A percentile compares a stretch with the other conserved stretches of the same genome.
These are phyloP conservation scores for Aspidiotus destructor DNA, from an alignment of 2,888 invertebrate species.

Conservation along the genomic window DNA sequence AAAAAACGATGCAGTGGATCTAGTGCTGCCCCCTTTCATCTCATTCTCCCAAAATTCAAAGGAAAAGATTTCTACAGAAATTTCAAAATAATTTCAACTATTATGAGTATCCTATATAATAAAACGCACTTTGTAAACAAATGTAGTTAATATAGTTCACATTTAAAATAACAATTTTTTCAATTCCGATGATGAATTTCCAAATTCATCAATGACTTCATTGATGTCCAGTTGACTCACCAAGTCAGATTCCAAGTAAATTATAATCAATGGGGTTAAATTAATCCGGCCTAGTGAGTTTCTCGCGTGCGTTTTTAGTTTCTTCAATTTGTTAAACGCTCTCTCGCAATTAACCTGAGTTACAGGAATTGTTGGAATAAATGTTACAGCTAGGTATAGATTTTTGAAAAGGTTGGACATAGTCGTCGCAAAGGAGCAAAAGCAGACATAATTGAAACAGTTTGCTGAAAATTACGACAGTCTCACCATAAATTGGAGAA, in stretches of 20 bases:
- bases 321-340: neutral
- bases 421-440: neutral
- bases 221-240: neutral
- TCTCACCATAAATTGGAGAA: neutral
- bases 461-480: neutral
- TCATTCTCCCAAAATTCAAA: neutral
- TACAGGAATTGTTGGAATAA: neutral
- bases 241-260: conserved; percentile 1
- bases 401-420: neutral
- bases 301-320: neutral
- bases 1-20: neutral
- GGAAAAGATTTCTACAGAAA: neutral
- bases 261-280: neutral
- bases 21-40: neutral
- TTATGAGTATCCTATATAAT: neutral
- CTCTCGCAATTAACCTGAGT: neutral
- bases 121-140: neutral
- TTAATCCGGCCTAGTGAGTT: neutral
- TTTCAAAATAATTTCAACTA: conserved; percentile 1
- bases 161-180: conserved; percentile 1
- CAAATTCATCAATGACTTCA: neutral
- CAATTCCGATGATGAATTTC: neutral
- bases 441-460: too few relatives aligned
- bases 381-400: neutral
- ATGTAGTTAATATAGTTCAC: neutral